These are phyloP conservation scores for Phainopepla nitens DNA, from an alignment of 2,113 vertebrate species.

Conservation along the genomic window DNA sequence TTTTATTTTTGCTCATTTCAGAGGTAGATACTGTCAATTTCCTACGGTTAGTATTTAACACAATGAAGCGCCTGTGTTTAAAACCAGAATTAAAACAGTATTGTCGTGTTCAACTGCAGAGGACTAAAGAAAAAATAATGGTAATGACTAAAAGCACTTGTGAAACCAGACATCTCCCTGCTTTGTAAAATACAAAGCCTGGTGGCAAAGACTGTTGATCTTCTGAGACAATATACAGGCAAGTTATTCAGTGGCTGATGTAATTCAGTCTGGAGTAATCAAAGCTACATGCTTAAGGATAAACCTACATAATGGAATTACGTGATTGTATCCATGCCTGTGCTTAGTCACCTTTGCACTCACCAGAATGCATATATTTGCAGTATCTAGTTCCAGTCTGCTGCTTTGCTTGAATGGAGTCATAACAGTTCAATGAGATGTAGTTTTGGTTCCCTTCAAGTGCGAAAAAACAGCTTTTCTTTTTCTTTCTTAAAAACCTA, in stretches of 20 bases:
- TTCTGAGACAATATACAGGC: not conserved
- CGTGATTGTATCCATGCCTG: not conserved
- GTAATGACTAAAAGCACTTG: not conserved
- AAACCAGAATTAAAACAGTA: no score
- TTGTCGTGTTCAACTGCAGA: not conserved
- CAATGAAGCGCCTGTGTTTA: not conserved
- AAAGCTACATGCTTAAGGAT: conserved; percentile 20
- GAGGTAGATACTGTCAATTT: not conserved
- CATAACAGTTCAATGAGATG: not conserved
- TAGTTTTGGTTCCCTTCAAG: not conserved
- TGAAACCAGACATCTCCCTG: not conserved
- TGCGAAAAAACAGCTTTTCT: not conserved
- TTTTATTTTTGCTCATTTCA: rapidly evolving
- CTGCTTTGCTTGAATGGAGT: not conserved
- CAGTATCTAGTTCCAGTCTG: conserved; percentile 3
- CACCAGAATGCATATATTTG: not conserved
- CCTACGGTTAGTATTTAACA: rapidly evolving
- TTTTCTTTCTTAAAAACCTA: not conserved
- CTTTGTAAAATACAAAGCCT: not conserved
- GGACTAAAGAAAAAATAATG: not conserved
- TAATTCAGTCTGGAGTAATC: conserved; percentile 39
- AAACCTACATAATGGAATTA: conserved; percentile 22
- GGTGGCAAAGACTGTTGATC: not conserved
- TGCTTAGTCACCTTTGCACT: conserved; percentile 26
- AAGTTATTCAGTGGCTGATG: conserved; percentile 21